Evolutionary conservation across 2,888 invertebrate species (phyloP).

Genomic region (Andrena camellia): DNA sequence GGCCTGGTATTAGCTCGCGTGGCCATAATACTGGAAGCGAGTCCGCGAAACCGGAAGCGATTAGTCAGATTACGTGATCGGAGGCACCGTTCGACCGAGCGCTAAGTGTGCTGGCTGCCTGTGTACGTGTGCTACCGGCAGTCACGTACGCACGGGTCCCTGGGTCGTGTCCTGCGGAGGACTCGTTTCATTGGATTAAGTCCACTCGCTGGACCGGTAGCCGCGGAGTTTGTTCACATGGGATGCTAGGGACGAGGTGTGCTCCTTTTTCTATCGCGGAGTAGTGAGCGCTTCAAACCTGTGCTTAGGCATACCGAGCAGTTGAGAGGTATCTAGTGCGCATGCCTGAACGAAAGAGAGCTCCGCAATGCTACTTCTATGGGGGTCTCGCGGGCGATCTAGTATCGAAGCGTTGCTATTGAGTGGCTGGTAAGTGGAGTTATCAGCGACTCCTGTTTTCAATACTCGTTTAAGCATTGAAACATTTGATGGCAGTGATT

Average conservation of each 20-base stretch:
- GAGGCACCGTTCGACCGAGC: slow-evolving; percentile 74
- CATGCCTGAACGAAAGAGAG: no score
- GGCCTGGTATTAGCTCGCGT: slow-evolving; percentile 74
- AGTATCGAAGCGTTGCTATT: no score
- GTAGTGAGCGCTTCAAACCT: no score
- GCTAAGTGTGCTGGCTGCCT: slow-evolving; percentile 49
- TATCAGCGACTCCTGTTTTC: no score
- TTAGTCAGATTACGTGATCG: slow-evolving; percentile 82
- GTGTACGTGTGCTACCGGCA: slow-evolving; percentile 61
- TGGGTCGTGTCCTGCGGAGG: slow-evolving; percentile 51
- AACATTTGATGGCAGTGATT: no score
- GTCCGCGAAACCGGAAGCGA: slow-evolving; percentile 81
- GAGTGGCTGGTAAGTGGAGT: no score
- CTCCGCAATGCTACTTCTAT: neutral
- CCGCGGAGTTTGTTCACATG: slow-evolving; percentile 34
- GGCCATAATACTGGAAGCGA: slow-evolving; percentile 80
- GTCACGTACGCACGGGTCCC: slow-evolving; percentile 42
- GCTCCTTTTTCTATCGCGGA: slow-evolving; percentile 19
- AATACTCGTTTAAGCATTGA: no score
- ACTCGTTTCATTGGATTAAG: slow-evolving; percentile 68
- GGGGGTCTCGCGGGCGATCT: no score
- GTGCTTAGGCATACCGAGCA: no score
- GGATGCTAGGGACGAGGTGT: slow-evolving; percentile 17
- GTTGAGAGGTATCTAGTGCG: no score
- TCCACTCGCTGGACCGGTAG: slow-evolving; percentile 61